Evolutionary conservation across 1,140 invertebrate species (phyloP).

Genomic region (Acromyrmex echinatior): DNA sequence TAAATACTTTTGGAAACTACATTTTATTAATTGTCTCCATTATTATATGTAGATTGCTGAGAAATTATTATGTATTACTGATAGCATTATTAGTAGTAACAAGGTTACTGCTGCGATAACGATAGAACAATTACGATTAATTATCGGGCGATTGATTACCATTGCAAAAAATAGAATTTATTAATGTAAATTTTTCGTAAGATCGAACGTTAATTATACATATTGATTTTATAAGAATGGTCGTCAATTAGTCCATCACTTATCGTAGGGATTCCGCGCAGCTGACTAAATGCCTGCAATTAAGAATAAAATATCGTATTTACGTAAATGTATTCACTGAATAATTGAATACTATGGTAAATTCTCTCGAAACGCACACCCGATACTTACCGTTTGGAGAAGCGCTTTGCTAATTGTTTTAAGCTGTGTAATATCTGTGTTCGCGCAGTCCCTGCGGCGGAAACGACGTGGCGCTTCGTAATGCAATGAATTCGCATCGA

Average conservation of each 20-base stretch:
- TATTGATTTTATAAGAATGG: background rate
- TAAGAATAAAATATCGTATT: constrained; percentile 9
- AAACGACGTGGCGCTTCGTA: constrained; percentile 33
- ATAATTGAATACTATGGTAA: constrained; percentile 13
- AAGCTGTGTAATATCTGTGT: constrained; percentile 45
- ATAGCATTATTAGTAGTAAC: background rate
- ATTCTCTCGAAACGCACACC: background rate
- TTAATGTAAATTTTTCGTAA: background rate
- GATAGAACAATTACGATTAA: background rate
- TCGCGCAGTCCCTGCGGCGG: constrained; percentile 33
- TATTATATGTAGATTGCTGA: background rate
- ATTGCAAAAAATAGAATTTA: background rate
- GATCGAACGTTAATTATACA: background rate
- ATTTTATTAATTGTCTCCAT: background rate
- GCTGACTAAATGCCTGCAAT: background rate
- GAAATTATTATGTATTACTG: background rate
- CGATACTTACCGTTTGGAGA: constrained; percentile 11
- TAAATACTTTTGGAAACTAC: background rate
- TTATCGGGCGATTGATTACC: background rate
- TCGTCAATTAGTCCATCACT: background rate
- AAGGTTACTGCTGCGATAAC: background rate
- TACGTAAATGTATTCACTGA: background rate
- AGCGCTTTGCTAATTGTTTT: constrained; percentile 42
- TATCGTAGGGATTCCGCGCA: background rate
- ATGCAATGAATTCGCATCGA: constrained; percentile 58